Conservation (phyloP, 2,888 invertebrate genomes). For the Gasteruption jaculator region DNA sequence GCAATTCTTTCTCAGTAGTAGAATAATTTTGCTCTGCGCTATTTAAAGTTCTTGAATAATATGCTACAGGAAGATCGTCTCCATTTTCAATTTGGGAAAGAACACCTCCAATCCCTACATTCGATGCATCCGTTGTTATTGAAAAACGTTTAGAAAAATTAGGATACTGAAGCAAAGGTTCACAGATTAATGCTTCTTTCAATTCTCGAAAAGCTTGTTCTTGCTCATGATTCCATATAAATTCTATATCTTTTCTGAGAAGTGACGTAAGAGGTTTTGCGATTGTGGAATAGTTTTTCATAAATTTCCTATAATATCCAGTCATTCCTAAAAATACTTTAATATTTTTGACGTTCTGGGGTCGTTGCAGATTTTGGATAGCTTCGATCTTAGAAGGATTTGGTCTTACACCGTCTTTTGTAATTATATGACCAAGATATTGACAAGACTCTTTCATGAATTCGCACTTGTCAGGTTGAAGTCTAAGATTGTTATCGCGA, state of each 20-base stretch:
- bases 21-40: conserved; percentile 29
- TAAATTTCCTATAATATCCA: conserved; percentile 45
- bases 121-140: conserved; percentile 35
- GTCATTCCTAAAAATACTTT: conserved; percentile 40
- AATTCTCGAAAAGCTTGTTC: conserved; percentile 20
- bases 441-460: conserved; percentile 1
- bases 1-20: no score
- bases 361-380: conserved; percentile 28
- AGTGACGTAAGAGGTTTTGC: conserved; percentile 32
- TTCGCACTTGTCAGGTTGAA: conserved; percentile 23
- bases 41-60: conserved; percentile 29
- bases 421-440: conserved; percentile 4
- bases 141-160: conserved; percentile 26
- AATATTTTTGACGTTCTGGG: conserved; percentile 25
- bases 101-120: conserved; percentile 32
- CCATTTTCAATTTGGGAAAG: conserved; percentile 30
- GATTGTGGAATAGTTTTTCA: conserved; percentile 34
- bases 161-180: conserved; percentile 23
- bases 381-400: conserved; percentile 31
- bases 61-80: conserved; percentile 29
- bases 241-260: conserved; percentile 24
- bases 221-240: conserved; percentile 15
- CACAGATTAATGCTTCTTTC: conserved; percentile 11
- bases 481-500: conserved; percentile 17
- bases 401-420: conserved; percentile 23